Conservation (phyloP, 2,113 vertebrate species). For the Petrocephalus microphthalmus region DNA sequence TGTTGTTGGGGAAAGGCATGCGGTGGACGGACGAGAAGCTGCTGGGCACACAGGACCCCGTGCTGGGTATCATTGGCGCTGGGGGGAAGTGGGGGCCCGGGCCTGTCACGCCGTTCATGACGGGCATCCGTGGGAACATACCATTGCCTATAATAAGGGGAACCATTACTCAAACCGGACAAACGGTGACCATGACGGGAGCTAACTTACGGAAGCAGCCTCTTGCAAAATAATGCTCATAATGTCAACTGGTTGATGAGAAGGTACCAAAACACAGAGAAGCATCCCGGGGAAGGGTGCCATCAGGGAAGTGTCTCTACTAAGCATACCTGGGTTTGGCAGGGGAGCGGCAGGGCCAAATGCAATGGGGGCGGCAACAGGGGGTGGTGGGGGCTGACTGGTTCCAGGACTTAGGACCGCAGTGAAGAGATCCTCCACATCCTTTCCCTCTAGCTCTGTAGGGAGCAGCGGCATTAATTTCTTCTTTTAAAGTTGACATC, state of each 20-base stretch:
- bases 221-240: background rate
- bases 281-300: background rate
- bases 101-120: slow-evolving; percentile 82
- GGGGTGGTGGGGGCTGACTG: slow-evolving; percentile 54
- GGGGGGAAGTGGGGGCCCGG: slow-evolving; percentile 64
- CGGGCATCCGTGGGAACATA: slow-evolving; percentile 72
- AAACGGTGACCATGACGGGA: background rate
- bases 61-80: slow-evolving; percentile 55
- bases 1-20: slow-evolving; percentile 57
- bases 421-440: slow-evolving; percentile 93
- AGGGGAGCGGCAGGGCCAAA: slow-evolving; percentile 49
- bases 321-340: slow-evolving; percentile 61
- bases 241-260: background rate
- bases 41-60: slow-evolving; percentile 42
- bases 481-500: background rate
- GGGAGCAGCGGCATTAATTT: background rate
- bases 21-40: slow-evolving; percentile 65
- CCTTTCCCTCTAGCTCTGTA: slow-evolving; percentile 87
- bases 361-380: slow-evolving; percentile 35
- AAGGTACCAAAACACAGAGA: background rate
- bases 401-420: slow-evolving; percentile 82
- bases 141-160: slow-evolving; percentile 53
- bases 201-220: too few species aligned
- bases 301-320: background rate
- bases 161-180: background rate